These are phyloP conservation scores for Enteromius afrohamiltoni DNA, from an alignment of 2,797 vertebrate genomes.

Conservation along the genomic window DNA sequence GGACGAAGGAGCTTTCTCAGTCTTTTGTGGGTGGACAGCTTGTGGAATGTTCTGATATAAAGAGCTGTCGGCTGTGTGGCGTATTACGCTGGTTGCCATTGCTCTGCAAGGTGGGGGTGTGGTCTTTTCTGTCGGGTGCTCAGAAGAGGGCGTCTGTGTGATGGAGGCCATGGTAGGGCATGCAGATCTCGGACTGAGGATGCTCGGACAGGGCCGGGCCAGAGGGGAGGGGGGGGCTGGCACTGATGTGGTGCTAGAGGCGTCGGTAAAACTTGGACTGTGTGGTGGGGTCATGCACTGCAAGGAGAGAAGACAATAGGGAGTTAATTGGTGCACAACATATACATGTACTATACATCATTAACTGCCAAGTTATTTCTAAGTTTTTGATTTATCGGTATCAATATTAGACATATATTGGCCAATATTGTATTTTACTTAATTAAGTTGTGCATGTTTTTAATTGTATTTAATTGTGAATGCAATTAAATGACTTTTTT, in stretches of 20 bases:
- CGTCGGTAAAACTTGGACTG: conserved; percentile 90
- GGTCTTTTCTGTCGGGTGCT: conserved; percentile 61
- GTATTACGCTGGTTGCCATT: conserved; percentile 90
- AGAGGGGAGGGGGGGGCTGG: conserved; percentile 43
- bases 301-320: conserved; percentile 36
- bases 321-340: neutral
- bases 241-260: conserved; percentile 61
- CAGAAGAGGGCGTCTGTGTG: conserved; percentile 45
- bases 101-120: conserved; percentile 79
- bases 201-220: conserved; percentile 57
- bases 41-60: conserved; percentile 77
- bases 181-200: conserved; percentile 54
- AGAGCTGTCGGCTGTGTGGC: conserved; percentile 86
- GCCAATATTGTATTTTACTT: neutral
- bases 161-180: conserved; percentile 59
- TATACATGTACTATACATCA: neutral
- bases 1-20: conserved; percentile 52
- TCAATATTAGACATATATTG: neutral
- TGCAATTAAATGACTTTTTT: neutral
- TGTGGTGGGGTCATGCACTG: conserved; percentile 98
- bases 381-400: neutral
- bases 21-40: conserved; percentile 63
- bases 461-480: neutral
- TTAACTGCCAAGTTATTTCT: neutral
- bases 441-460: neutral